These are phyloP conservation scores for Equus przewalskii DNA, from an alignment of 2,113 vertebrate genomes.

Conservation along the genomic window DNA sequence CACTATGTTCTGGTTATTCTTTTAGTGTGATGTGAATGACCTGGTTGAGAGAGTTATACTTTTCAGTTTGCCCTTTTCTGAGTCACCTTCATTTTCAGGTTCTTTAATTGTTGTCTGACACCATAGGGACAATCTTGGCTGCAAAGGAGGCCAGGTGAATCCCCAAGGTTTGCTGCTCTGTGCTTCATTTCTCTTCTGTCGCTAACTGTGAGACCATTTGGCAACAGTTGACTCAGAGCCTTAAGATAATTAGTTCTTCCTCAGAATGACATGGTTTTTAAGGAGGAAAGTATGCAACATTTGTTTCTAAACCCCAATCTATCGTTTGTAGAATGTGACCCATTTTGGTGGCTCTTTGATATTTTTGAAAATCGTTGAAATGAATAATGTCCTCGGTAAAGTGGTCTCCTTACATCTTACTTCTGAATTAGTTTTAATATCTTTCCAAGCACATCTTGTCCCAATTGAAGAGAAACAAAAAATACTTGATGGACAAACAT, in stretches of 20 bases:
- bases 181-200: conserved; percentile 87
- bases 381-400: conserved; percentile 87
- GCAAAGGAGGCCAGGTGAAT: conserved; percentile 88
- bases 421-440: conserved; percentile 44
- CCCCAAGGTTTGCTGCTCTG: conserved; percentile 87
- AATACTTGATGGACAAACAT: not conserved
- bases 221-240: conserved; percentile 84
- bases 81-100: conserved; percentile 86
- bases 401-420: conserved; percentile 86
- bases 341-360: conserved; percentile 90
- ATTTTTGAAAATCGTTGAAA: conserved; percentile 73
- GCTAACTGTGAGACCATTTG: conserved; percentile 91
- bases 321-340: conserved; percentile 84
- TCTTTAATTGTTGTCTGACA: conserved; percentile 84
- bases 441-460: not conserved
- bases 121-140: conserved; percentile 85
- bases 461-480: not conserved
- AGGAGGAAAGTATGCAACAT: conserved; percentile 77
- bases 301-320: conserved; percentile 66
- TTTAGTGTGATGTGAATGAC: not conserved
- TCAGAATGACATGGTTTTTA: conserved; percentile 82
- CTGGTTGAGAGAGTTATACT: conserved; percentile 79
- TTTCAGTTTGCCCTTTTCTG: conserved; percentile 82
- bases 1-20: not conserved
- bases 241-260: conserved; percentile 92